Evolutionary conservation across 2,888 invertebrate genomes (phyloP).

Genomic region (Piscicola geometra): DNA sequence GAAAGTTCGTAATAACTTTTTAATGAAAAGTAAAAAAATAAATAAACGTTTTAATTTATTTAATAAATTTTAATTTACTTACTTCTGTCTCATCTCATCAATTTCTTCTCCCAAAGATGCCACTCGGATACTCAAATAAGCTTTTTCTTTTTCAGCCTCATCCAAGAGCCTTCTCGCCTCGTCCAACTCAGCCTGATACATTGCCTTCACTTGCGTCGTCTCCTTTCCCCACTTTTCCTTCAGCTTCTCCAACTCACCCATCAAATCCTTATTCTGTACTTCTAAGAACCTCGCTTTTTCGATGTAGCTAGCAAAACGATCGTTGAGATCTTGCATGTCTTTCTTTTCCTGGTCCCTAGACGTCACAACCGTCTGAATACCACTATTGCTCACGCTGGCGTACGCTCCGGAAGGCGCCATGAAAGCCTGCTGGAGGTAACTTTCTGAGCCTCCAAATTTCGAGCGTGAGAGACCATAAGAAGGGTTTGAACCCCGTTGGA

Average conservation of each 20-base stretch:
- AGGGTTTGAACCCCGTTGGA: slow-evolving; percentile 32
- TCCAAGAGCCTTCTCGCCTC: slow-evolving; percentile 58
- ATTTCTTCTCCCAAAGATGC: slow-evolving; percentile 57
- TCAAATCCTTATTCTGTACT: slow-evolving; percentile 56
- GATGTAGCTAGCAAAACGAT: slow-evolving; percentile 59
- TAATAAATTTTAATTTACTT: neutral
- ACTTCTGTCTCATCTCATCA: slow-evolving; percentile 49
- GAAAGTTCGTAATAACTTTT: neutral
- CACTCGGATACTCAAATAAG: slow-evolving; percentile 57
- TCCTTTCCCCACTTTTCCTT: slow-evolving; percentile 42
- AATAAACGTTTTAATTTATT: neutral
- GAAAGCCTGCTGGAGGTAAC: neutral
- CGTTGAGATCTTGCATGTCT: slow-evolving; percentile 60
- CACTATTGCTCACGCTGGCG: slow-evolving; percentile 46
- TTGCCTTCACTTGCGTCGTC: slow-evolving; percentile 53
- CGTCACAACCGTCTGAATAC: slow-evolving; percentile 54
- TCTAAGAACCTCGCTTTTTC: slow-evolving; percentile 57
- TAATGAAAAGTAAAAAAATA: neutral
- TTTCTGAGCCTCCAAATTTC: neutral
- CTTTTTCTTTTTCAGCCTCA: slow-evolving; percentile 57
- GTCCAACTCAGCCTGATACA: slow-evolving; percentile 58
- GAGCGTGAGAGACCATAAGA: neutral
- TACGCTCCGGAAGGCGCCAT: slow-evolving; percentile 46
- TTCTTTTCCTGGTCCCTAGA: slow-evolving; percentile 58
- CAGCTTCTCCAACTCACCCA: slow-evolving; percentile 52